Percentiles rank a stretch among this genome's conserved stretches.
Evolutionary conservation across 1,140 invertebrate genomes (phyloP).

Genomic region (Andricus grossulariae): DNA sequence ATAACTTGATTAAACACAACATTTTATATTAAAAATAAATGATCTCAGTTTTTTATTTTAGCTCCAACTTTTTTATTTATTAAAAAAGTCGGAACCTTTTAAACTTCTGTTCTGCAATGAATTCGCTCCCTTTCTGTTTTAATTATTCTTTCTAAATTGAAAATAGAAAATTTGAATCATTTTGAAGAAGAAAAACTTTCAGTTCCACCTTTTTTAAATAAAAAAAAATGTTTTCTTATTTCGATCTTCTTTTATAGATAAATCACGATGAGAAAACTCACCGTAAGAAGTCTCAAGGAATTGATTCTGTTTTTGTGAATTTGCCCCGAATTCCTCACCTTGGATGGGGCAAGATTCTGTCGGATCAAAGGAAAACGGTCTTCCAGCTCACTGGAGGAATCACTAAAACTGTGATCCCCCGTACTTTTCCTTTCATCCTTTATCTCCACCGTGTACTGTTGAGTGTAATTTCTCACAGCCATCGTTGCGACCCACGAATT

Average conservation of each 20-base stretch:
- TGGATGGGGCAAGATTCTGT: not conserved
- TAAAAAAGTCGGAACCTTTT: too few relatives aligned
- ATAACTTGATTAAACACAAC: too few relatives aligned
- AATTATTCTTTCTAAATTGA: too few relatives aligned
- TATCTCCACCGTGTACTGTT: slow-evolving; percentile 4
- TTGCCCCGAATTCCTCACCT: slow-evolving; percentile 7
- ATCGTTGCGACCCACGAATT: not conserved
- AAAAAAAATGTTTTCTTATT: not conserved
- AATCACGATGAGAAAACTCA: not conserved
- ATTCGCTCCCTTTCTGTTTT: too few relatives aligned
- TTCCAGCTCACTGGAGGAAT: slow-evolving; percentile 9
- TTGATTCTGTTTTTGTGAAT: slow-evolving; percentile 7
- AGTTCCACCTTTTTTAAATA: too few relatives aligned
- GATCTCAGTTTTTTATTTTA: too few relatives aligned
- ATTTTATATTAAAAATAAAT: too few relatives aligned
- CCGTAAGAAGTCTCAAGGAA: not conserved
- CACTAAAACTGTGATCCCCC: slow-evolving; percentile 16
- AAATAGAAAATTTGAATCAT: too few relatives aligned
- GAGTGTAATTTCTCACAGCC: slow-evolving; percentile 21
- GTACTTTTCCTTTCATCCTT: not conserved
- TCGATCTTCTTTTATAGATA: not conserved
- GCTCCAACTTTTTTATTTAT: too few relatives aligned
- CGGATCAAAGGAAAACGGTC: slow-evolving; percentile 23
- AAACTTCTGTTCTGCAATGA: too few relatives aligned
- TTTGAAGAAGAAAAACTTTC: too few relatives aligned